These are phyloP conservation scores for Tuta absoluta DNA, from an alignment of 2,888 invertebrate species.

Conservation along the genomic window DNA sequence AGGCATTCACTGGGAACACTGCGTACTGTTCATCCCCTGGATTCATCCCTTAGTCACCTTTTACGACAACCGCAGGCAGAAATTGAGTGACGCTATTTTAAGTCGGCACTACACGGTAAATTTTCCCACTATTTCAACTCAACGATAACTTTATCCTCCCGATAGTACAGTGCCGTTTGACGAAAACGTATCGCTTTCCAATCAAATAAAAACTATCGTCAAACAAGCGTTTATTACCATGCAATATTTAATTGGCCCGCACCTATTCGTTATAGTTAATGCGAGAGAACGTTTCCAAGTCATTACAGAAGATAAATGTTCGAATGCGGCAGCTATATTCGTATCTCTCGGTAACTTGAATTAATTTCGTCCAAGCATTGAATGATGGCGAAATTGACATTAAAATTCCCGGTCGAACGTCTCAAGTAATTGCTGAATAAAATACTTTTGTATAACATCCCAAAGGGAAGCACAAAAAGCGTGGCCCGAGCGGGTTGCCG, in stretches of 20 bases:
- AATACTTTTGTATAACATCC: constrained; percentile 78
- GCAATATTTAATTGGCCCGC: constrained; percentile 68
- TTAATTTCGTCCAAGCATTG: constrained; percentile 75
- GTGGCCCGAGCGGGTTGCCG: constrained; percentile 52
- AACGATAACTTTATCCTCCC: not conserved
- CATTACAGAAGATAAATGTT: constrained; percentile 73
- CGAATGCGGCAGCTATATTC: constrained; percentile 52
- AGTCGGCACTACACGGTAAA: too few species aligned
- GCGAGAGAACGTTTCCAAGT: constrained; percentile 65
- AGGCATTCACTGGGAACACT: too few species aligned
- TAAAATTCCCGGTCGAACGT: constrained; percentile 76
- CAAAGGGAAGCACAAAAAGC: constrained; percentile 75
- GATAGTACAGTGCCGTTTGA: not conserved
- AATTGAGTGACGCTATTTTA: too few species aligned
- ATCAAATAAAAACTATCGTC: constrained; percentile 52
- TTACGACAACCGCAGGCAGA: too few species aligned
- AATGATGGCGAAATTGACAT: constrained; percentile 80
- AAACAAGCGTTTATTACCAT: constrained; percentile 65
- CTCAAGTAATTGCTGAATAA: constrained; percentile 81
- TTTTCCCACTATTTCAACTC: too few species aligned
- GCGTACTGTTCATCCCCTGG: too few species aligned
- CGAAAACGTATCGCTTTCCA: not conserved
- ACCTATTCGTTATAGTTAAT: constrained; percentile 68
- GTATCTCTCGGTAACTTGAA: constrained; percentile 59
- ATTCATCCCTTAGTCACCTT: too few species aligned